Conservation (phyloP, 2,888 invertebrate species). For the Apoda limacodes region DNA sequence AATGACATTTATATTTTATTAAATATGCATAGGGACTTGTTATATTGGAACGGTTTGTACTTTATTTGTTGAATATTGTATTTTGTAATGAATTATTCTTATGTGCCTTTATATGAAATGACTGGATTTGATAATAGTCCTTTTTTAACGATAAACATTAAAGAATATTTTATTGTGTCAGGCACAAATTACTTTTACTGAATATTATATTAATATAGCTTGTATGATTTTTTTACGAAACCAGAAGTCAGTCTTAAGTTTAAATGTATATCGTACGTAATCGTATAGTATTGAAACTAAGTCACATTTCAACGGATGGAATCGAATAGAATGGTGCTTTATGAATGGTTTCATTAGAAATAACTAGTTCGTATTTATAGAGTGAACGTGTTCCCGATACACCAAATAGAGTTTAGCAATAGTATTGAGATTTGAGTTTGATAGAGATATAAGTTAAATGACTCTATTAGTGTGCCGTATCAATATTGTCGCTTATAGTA, state of each 20-base stretch:
- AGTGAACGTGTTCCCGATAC: constrained; percentile 37
- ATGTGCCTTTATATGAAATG: constrained; percentile 61
- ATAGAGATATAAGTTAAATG: too few relatives aligned
- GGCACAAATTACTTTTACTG: constrained; percentile 61
- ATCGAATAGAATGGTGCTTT: constrained; percentile 71
- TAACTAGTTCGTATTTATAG: constrained; percentile 52
- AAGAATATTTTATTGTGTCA: constrained; percentile 46
- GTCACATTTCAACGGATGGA: constrained; percentile 50
- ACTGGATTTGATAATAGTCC: constrained; percentile 60
- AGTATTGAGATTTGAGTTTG: constrained; percentile 50
- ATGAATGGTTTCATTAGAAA: constrained; percentile 51
- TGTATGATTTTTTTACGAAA: constrained; percentile 37
- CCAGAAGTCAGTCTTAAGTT: constrained; percentile 54
- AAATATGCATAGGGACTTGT: too few relatives aligned
- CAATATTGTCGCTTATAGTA: too few relatives aligned
- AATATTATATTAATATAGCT: constrained; percentile 39
- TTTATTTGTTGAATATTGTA: constrained; percentile 32
- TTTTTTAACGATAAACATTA: constrained; percentile 41
- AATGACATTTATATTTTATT: too few relatives aligned
- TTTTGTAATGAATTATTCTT: constrained; percentile 61
- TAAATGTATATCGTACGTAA: constrained; percentile 40
- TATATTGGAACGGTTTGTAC: too few relatives aligned
- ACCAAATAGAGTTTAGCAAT: constrained; percentile 45
- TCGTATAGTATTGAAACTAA: constrained; percentile 59
- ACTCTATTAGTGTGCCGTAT: too few relatives aligned